Evolutionary conservation across 1,140 invertebrate species (phyloP), one percentile per base, ranked within the genome.

Genomic region (Scaptomyza montana): DNA sequence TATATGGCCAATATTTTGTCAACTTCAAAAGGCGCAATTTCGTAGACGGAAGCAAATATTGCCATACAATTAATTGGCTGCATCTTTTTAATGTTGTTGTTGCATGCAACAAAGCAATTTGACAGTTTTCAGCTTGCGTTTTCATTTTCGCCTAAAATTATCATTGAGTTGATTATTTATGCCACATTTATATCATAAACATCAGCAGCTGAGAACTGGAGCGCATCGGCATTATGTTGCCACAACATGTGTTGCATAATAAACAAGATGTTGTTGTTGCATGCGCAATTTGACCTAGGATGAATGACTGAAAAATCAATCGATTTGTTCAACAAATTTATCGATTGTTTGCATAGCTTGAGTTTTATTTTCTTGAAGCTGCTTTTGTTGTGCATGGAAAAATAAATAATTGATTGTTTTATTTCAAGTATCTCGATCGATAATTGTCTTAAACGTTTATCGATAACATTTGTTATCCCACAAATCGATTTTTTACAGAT

Each of bases 161-260:
- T 9, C 47, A 45, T n/a, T 25, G 21, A 25, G 30, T 7, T 61
- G 59, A 21, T 45, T 55, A 28, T 72, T 13, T 36, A 56, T 70
- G 60, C 60, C 67, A 56, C 60, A 64, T 56, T 56, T 25, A 51
- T 50, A 30, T 45, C 33, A 36, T 36, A 7, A 36, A 9, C 33
- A 36, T 2, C 33, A 9, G 33, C 30, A 33, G 72, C 25, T 30
- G 74, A 65, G 78, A 87, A 87, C 39, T 87, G 63, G 81, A 85
- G 78, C 81, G 81, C 74, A 81, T 78, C 81, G 82, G 50, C 69
- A 78, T 47, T 65, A 78, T 47, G 82, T 77, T 53, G 78, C 72
- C 73, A 76, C 74, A 54, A 49, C 67, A 65, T 30, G 28, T 33
- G 30, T 33, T 33, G 30, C 30, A 33, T 33, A 77, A 74, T 80